phyloP scores from a whole-genome alignment of 2,797 vertebrate species.

The Pogonophryne albipinna region DNA sequence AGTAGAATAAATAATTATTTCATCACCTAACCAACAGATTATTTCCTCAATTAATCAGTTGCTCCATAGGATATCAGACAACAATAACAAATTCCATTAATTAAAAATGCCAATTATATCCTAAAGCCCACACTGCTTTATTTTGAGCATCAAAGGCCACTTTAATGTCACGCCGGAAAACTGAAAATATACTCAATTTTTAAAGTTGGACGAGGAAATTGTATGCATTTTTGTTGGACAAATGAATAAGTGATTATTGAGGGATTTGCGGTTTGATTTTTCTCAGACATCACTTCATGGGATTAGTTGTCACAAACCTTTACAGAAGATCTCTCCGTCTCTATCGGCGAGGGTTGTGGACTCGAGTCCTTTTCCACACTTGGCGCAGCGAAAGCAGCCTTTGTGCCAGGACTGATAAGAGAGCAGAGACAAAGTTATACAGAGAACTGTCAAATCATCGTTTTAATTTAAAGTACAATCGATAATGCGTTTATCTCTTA shows the following conservation, averaged over 20 bases:
- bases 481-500: conserved; percentile 70
- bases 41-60: neutral
- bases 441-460: neutral
- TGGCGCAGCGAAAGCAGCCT: conserved; percentile 95
- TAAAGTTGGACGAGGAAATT: neutral
- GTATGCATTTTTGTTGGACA: neutral
- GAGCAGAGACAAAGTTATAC: neutral
- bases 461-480: neutral
- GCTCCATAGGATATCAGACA: neutral
- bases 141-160: neutral
- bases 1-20: neutral
- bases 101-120: too few species aligned
- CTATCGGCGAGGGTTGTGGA: conserved; percentile 96
- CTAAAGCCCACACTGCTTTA: neutral
- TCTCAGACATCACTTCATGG: neutral
- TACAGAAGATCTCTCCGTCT: conserved; percentile 96
- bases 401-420: conserved; percentile 94
- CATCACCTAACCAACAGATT: neutral
- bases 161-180: too few species aligned
- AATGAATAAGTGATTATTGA: neutral
- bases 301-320: conserved; percentile 69
- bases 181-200: too few species aligned
- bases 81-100: neutral
- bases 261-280: neutral
- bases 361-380: conserved; percentile 97